Base-by-base conservation (phyloP, 1,140 invertebrate genomes). In the Cyclargus thomasi region DNA sequence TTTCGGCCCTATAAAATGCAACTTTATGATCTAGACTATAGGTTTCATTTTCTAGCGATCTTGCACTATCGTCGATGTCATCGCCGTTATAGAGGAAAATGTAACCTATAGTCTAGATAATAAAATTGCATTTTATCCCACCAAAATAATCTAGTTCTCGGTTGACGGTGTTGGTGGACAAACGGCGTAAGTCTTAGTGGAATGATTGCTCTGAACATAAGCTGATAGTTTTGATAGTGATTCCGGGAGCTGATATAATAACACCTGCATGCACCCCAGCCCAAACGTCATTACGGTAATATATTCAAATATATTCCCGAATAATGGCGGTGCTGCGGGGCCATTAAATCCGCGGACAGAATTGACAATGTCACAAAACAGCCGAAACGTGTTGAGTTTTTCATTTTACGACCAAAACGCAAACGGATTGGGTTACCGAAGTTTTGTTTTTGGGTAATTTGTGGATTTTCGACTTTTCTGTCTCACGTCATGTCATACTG, bases 291-390 rank as follows among this genome's bases (percentile, higher is more conserved):
- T 63, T 70, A 65, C 73, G 80, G 74, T 83, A 83, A 86, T 83
- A 73, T 81, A 86, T 86, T 83, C 78, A 83, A 83, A 86, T 86
- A 74, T 77, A 83, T 82, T 72, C 77, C 73, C 72, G 55, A 80
- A 83, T 79, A 47, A 76, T 70, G 67, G 55, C 59, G 67, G 74
- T 66, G 62, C 22, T 64, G 71, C 65, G 35, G 59, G 74, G 63
- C 20, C n/a, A 74, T 53, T 79, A 64, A 10, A 18, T 69, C 71
- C 77, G 74, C 57, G 20, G 39, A 47, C 39, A 47, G 39, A 47
- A 47, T 47, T 47, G 39, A 47, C 39, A 47, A 47, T 47, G 39
- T 47, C 39, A 47, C 39, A 47, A 47, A 47, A 47, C 39, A 47
- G 10, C 39, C 39, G 14, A 47, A 47, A 47, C 39, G 39, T 47